Percentiles rank a stretch among this genome's conserved stretches.
Evolutionary conservation across 2,888 invertebrate species (phyloP).

Genomic region (Platycnemis pennipes): DNA sequence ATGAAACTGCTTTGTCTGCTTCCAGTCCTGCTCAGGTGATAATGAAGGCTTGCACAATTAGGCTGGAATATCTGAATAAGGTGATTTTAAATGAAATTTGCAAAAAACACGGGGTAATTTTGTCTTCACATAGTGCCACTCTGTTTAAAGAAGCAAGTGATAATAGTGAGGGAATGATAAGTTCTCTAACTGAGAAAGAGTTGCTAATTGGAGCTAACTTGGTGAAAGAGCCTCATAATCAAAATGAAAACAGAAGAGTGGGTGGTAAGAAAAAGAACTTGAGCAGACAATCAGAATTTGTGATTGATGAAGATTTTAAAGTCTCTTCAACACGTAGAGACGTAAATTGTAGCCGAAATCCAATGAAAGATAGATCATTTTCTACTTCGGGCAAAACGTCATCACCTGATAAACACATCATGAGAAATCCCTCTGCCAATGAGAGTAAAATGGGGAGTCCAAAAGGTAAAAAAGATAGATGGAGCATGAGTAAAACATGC

Average conservation of each 20-base stretch:
- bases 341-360: neutral
- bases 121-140: neutral
- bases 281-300: neutral
- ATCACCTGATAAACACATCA: neutral
- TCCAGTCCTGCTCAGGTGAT: neutral
- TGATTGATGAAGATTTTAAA: neutral
- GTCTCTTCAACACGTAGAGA: no score
- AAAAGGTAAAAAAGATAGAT: neutral
- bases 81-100: neutral
- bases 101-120: neutral
- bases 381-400: neutral
- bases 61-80: constrained; percentile 29
- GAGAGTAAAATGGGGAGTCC: neutral
- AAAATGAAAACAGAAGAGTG: neutral
- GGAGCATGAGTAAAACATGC: neutral
- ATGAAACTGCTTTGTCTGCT: neutral
- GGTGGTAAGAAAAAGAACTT: neutral
- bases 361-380: constrained; percentile 42
- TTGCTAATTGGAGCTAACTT: neutral
- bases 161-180: neutral
- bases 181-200: neutral
- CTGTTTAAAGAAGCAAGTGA: neutral
- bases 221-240: neutral
- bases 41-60: constrained; percentile 28
- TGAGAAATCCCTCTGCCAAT: neutral